Evolutionary conservation across 1,140 invertebrate genomes (phyloP), one percentile per base, ranked within the genome.

Genomic region (Drosophila littoralis): DNA sequence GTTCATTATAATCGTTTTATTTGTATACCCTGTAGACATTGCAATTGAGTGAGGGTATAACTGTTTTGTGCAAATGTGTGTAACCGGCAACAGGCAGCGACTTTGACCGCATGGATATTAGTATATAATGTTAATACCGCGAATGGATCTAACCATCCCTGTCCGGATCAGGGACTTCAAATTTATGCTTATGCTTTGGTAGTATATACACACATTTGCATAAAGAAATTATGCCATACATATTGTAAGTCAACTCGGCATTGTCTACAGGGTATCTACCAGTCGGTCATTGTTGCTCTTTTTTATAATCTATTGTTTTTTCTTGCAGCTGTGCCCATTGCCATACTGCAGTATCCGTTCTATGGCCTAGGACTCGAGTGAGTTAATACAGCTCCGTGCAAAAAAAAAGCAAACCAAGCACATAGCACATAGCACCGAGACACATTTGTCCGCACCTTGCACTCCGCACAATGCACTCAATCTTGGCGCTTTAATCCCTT

Each of bases 341-440:
- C 95, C 66, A 96, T 97, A 84, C 91, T 96, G 54, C 95, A 95
- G 88, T 95, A 95, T 92, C 96, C 96, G 12, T 95, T 96, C 91
- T 96, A 94, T 84, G 93, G 95, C 91, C 92, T 95, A 70, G 95
- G 95, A 75, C 90, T 95, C 46, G 94, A 95, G 95, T 95, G 93
- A 94, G 94, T 89, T 35, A 43, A 10, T 64, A 17, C 15, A 9
- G 13, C 12, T 22, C 33, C 42, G 10, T 15, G 0, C 2, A 28
- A 28, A 28, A 28, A 28, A 28, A 0, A 28, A 5, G 5, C 13
- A 17, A 17, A 63, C 1, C 15, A 8, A 10, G n/a, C 45, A 71
- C 36, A 8, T 15, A 10, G n/a, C 45, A 71, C 36, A 8, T 15
- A 45, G 15, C 43, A 42, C 52, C 50, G n/a, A 36, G 69, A 46